Percentiles rank a stretch among this genome's conserved stretches.
Evolutionary conservation across 2,797 vertebrate genomes (phyloP).

Genomic region (Lerista edwardsae): DNA sequence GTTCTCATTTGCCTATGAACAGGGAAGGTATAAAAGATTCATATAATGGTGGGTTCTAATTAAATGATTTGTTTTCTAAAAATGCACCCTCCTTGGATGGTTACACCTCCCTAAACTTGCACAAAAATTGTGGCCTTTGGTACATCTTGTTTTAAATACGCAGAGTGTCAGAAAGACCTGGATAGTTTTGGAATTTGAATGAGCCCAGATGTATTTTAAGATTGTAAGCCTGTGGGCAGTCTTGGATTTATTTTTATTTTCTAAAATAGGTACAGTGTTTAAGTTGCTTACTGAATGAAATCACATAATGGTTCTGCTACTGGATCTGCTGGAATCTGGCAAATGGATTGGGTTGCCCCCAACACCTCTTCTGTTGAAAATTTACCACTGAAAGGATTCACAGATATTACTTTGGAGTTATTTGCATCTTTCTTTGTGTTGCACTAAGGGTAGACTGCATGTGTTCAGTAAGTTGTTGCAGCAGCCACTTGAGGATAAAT

Average conservation of each 20-base stretch:
- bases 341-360: not conserved
- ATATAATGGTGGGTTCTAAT: not conserved
- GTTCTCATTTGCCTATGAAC: not conserved
- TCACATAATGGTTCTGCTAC: not conserved
- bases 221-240: not conserved
- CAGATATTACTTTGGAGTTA: not conserved
- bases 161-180: not conserved
- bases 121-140: not conserved
- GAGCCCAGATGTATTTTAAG: not conserved
- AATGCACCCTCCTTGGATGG: not conserved
- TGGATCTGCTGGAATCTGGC: not conserved
- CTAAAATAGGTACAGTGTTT: not conserved
- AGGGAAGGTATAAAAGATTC: not conserved
- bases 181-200: not conserved
- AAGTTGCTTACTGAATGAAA: not conserved
- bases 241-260: too few relatives aligned
- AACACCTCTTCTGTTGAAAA: not conserved
- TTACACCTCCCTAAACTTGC: not conserved
- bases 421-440: not conserved
- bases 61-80: too few relatives aligned
- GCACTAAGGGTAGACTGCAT: not conserved
- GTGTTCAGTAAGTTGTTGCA: not conserved
- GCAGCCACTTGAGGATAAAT: not conserved
- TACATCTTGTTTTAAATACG: not conserved
- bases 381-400: not conserved